These are phyloP conservation scores for Trilocha varians DNA, from an alignment of 2,888 invertebrate genomes.

Conservation along the genomic window DNA sequence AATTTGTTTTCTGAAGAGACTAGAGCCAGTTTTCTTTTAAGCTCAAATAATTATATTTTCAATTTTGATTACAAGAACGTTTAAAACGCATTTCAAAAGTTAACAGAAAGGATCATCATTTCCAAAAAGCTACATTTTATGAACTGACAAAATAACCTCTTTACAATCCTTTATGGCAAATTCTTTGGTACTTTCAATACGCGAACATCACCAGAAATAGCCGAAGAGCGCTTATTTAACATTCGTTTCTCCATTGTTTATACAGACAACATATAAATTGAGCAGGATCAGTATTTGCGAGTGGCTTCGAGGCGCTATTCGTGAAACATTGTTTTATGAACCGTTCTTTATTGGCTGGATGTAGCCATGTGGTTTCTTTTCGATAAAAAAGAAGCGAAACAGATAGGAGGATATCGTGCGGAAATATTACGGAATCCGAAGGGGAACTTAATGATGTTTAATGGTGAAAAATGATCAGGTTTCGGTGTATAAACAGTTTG, in stretches of 20 bases:
- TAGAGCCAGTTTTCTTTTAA: too few species aligned
- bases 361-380: constrained; percentile 5
- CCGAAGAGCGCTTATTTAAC: too few species aligned
- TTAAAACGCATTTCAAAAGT: too few species aligned
- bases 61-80: too few species aligned
- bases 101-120: too few species aligned
- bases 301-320: constrained; percentile 21
- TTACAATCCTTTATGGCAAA: too few species aligned
- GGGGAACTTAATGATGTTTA: background rate
- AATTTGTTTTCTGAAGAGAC: too few species aligned
- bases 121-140: too few species aligned
- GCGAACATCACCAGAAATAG: too few species aligned
- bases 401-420: background rate
- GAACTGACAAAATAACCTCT: too few species aligned
- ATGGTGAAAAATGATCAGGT: background rate
- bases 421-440: background rate
- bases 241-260: background rate
- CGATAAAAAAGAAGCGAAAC: constrained; percentile 1
- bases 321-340: constrained; percentile 18
- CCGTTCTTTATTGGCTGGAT: constrained; percentile 17
- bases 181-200: too few species aligned
- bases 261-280: constrained; percentile 46
- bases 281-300: constrained; percentile 55
- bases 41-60: too few species aligned
- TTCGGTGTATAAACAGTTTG: background rate